These are phyloP conservation scores for Coptotermes formosanus DNA, from an alignment of 1,140 invertebrate genomes.

Conservation along the genomic window DNA sequence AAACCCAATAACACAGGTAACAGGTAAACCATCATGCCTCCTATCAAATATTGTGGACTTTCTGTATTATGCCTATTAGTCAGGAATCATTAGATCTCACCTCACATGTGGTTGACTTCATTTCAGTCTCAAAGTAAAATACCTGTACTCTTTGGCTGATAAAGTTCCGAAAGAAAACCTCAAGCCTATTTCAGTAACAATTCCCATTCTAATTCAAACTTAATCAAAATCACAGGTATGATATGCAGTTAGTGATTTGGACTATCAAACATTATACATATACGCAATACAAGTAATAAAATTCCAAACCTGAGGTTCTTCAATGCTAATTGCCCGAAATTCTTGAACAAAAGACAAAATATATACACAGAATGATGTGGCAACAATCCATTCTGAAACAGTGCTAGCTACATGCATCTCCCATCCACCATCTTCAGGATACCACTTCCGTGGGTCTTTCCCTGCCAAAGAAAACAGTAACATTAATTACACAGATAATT, in stretches of 20 bases:
- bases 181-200: not conserved
- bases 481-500: not conserved
- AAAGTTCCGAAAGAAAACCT: not conserved
- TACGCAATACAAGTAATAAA: too few species aligned
- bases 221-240: too few species aligned
- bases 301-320: slow-evolving; percentile 41
- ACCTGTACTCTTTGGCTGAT: not conserved
- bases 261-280: too few species aligned
- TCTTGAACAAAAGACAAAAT: slow-evolving; percentile 65
- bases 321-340: slow-evolving; percentile 54
- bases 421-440: slow-evolving; percentile 57
- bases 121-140: too few species aligned
- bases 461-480: slow-evolving; percentile 42
- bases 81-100: too few species aligned
- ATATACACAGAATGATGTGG: slow-evolving; percentile 62
- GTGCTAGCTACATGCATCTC: slow-evolving; percentile 56
- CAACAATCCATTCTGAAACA: slow-evolving; percentile 66
- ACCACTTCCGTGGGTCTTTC: slow-evolving; percentile 58
- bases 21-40: too few species aligned
- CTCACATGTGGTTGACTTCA: too few species aligned
- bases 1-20: too few species aligned
- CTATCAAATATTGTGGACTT: too few species aligned
- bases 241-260: too few species aligned
- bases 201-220: too few species aligned
- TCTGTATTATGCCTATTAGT: too few species aligned